A percentile compares a stretch with the other conserved stretches of the same genome.
phyloP scores from a whole-genome alignment of 2,888 invertebrate genomes.

The Cryptus viduatorius region DNA sequence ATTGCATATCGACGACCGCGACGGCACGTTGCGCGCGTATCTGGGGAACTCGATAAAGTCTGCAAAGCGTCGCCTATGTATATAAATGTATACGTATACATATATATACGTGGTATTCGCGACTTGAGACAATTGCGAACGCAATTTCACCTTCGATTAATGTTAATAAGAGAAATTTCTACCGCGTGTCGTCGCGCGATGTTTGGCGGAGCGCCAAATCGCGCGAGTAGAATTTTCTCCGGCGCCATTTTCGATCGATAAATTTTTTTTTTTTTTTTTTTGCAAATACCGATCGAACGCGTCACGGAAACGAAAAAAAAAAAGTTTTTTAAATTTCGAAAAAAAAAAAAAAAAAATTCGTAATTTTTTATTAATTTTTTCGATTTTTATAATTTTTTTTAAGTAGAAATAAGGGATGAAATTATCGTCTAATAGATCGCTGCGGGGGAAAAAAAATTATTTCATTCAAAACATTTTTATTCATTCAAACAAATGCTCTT shows the following conservation, averaged over 20 bases:
- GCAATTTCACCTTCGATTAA: slow-evolving; percentile 60
- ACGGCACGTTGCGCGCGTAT: slow-evolving; percentile 1
- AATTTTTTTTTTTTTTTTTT: too few relatives aligned
- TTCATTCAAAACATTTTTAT: neutral
- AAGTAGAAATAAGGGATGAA: too few relatives aligned
- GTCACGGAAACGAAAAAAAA: too few relatives aligned
- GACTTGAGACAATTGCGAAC: slow-evolving; percentile 41
- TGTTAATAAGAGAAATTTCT: slow-evolving; percentile 69
- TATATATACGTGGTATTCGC: neutral
- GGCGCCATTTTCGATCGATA: too few relatives aligned
- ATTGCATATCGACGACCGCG: slow-evolving; percentile 10
- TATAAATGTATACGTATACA: neutral
- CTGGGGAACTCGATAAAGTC: neutral
- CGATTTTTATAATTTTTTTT: neutral
- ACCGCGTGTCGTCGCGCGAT: slow-evolving; percentile 51
- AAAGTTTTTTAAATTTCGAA: too few relatives aligned
- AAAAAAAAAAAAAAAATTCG: too few relatives aligned
- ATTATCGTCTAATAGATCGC: too few relatives aligned
- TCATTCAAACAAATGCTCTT: neutral
- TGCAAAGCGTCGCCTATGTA: neutral
- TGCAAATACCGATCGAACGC: too few relatives aligned
- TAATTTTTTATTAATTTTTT: neutral
- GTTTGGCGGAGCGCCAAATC: slow-evolving; percentile 58
- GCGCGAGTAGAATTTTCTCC: neutral
- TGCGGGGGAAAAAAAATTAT: neutral